Evolutionary conservation across 2,888 invertebrate species (phyloP).

Genomic region (Tenthredo amoena): DNA sequence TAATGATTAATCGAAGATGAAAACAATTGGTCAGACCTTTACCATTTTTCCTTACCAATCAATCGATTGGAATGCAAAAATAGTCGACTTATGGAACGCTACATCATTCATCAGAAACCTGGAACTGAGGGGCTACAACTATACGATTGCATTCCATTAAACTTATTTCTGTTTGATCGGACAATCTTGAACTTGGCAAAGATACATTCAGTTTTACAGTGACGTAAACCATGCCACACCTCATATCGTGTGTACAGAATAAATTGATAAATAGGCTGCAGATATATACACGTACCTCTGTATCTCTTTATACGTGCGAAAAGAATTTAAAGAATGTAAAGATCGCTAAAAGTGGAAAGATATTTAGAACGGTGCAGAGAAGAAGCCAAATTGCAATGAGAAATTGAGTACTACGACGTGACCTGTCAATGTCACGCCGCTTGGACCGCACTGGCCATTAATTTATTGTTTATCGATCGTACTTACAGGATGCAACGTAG

Average conservation of each 20-base stretch:
- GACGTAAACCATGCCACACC: constrained; percentile 13
- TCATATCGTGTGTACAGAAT: not conserved
- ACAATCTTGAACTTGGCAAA: constrained; percentile 20
- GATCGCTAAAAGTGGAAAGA: not conserved
- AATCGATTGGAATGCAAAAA: not conserved
- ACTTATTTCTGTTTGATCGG: constrained; percentile 4
- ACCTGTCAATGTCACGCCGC: not conserved
- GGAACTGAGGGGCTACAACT: not conserved
- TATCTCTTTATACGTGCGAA: not conserved
- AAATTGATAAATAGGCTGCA: not conserved
- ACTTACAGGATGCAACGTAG: not conserved
- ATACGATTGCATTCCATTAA: not conserved
- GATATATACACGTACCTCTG: not conserved
- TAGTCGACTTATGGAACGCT: not conserved
- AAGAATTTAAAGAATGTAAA: not conserved
- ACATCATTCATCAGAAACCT: not conserved
- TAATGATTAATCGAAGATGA: not conserved
- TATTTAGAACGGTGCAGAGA: not conserved
- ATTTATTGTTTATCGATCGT: not conserved
- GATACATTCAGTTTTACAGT: not conserved
- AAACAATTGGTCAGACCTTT: not conserved
- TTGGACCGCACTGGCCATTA: not conserved
- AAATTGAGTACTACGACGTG: not conserved
- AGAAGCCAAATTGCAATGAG: not conserved
- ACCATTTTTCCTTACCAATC: not conserved